A percentile compares a stretch with the other conserved stretches of the same genome.
Evolutionary conservation across 2,888 invertebrate species (phyloP).

Genomic region (Pinctada fucata): DNA sequence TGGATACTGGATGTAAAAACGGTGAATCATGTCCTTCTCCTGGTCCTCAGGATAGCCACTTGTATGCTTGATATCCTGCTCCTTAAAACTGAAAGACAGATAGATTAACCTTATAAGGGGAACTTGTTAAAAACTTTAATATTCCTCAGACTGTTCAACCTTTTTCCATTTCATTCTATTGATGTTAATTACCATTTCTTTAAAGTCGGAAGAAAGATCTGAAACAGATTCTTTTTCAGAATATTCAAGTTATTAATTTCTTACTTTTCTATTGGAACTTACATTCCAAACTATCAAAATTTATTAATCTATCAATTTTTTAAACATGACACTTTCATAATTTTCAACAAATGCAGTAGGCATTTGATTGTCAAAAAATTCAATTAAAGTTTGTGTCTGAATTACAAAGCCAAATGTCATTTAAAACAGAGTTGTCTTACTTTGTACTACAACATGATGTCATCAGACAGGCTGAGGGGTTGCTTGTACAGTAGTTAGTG

Average conservation of each 20-base stretch:
- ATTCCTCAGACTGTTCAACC: neutral
- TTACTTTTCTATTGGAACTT: too few species aligned
- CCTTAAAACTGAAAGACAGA: conserved; percentile 48
- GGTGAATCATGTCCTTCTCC: conserved; percentile 48
- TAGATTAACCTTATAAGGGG: neutral
- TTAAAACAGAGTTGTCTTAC: conserved; percentile 33
- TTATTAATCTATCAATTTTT: too few species aligned
- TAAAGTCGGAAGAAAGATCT: too few species aligned
- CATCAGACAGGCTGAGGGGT: conserved; percentile 47
- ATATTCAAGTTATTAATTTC: too few species aligned
- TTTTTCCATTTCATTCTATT: neutral
- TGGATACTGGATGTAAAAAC: conserved; percentile 52
- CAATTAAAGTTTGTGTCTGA: neutral
- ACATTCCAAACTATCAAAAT: too few species aligned
- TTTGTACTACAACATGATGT: conserved; percentile 32
- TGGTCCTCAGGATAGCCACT: conserved; percentile 42
- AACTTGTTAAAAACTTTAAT: neutral
- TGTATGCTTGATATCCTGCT: conserved; percentile 40
- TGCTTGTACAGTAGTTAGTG: conserved; percentile 48
- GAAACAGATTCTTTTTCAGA: too few species aligned
- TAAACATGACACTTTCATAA: too few species aligned
- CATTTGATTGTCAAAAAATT: neutral
- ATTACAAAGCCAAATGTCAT: neutral
- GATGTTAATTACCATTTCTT: too few species aligned
- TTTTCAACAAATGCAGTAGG: neutral